Evolutionary conservation across 2,888 invertebrate genomes (phyloP), one percentile per base, ranked within the genome.

Genomic region (Cataglyphis rosenhaueri): DNA sequence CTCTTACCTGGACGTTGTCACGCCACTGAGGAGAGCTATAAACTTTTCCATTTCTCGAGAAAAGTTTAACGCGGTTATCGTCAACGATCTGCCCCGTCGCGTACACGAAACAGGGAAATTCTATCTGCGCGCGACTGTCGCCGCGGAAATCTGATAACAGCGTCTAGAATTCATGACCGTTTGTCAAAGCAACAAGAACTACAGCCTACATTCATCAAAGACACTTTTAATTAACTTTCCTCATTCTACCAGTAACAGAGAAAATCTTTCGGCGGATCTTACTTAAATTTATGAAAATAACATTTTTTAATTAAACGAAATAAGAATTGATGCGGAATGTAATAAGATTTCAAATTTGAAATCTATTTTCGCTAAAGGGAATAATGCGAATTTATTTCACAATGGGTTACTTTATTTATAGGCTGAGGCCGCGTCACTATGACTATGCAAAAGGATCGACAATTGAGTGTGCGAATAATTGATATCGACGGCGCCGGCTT

Each of bases 381-480:
- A 59, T 29, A 32, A 55, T 38, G 25, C 0, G 64, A 75, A 57
- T 48, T 10, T 12, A 18, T n/a, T 62, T 70, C 44, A 4, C 25
- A n/a, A 8, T 8, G 12, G 15, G n/a, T 41, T 52, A 41, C 55
- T 68, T 68, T 41, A 35, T 68, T 68, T 41, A 35, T 41, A 35
- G 25, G 21, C 32, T 21, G 12, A 55, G 21, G 35, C 35, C 44
- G 44, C 68, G 48, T 18, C 59, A 59, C 35, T 32, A 44, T 68
- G 68, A 70, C 38, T 29, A 6, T 9, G 73, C 48, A 32, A 18
- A 21, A 71, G 76, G 48, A 32, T 64, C 41, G 62, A 75, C 70
- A 65, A 81, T 81, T 52, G 71, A 44, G 25, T 38, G n/a, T 59
- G 62, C 65, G 61, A 64, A 66, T 76, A 81, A 86, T 81, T 82